A percentile compares a stretch with the other conserved stretches of the same genome.
Evolutionary conservation across 2,797 vertebrate genomes (phyloP).

Genomic region (Ispidina lecontei): DNA sequence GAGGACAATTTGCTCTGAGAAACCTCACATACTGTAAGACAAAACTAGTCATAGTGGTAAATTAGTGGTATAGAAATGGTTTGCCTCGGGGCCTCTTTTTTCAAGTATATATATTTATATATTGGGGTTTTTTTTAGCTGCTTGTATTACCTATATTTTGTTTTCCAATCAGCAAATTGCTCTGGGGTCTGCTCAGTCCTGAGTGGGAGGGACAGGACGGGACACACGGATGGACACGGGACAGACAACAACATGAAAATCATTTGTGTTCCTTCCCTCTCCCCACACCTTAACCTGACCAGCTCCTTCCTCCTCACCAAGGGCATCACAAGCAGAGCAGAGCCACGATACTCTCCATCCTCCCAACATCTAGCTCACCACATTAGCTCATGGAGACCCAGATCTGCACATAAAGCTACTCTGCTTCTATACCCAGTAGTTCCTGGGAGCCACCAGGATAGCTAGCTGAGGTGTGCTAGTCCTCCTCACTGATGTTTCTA

Average conservation of each 20-base stretch:
- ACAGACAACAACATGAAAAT: slow-evolving; percentile 54
- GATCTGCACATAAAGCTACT: neutral
- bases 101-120: neutral
- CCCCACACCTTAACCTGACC: neutral
- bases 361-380: neutral
- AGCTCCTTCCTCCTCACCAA: slow-evolving; percentile 18
- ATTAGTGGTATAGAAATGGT: neutral
- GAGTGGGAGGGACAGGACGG: slow-evolving; percentile 48
- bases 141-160: neutral
- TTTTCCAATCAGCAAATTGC: neutral
- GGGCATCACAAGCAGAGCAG: neutral
- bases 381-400: neutral
- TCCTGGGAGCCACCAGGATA: neutral
- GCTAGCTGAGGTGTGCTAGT: neutral
- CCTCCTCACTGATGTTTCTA: neutral
- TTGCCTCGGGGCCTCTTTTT: neutral
- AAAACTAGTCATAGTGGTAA: neutral
- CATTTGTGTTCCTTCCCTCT: neutral
- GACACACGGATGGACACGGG: slow-evolving; percentile 44
- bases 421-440: neutral
- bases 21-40: neutral
- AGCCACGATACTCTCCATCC: neutral
- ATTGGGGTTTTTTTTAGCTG: neutral
- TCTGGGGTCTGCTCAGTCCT: neutral
- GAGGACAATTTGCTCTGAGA: neutral